Conservation (phyloP, 2,888 invertebrate species). For the Pterostichus niger region DNA sequence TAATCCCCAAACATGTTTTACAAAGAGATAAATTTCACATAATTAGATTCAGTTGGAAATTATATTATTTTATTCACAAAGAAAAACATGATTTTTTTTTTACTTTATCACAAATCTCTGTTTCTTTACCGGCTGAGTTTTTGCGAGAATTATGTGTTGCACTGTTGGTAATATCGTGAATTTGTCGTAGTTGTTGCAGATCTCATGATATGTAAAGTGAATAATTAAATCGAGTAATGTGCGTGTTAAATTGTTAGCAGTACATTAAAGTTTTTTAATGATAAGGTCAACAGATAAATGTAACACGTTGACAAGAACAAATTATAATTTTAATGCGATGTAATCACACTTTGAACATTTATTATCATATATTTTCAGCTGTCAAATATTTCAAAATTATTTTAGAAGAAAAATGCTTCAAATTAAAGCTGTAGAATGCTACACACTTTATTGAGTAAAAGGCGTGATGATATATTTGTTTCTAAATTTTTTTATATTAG, state of each 20-base stretch:
- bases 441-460: too few relatives aligned
- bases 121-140: neutral
- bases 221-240: slow-evolving; percentile 45
- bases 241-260: slow-evolving; percentile 23
- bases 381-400: neutral
- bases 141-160: neutral
- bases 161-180: slow-evolving; percentile 3
- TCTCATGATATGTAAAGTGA: slow-evolving; percentile 23
- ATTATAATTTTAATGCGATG: slow-evolving; percentile 30
- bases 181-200: slow-evolving; percentile 19
- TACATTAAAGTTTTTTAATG: slow-evolving; percentile 46
- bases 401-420: neutral
- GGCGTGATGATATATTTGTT: too few relatives aligned
- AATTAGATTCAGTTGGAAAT: too few relatives aligned
- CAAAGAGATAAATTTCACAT: too few relatives aligned
- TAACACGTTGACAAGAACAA: slow-evolving; percentile 32
- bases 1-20: too few relatives aligned
- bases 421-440: too few relatives aligned
- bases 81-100: too few relatives aligned
- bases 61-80: too few relatives aligned
- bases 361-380: neutral
- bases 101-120: too few relatives aligned
- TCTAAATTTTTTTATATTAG: too few relatives aligned
- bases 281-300: slow-evolving; percentile 24
- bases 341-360: neutral